Evolutionary conservation across 2,113 vertebrate species (phyloP).

Genomic region (Megaceryle maxima): DNA sequence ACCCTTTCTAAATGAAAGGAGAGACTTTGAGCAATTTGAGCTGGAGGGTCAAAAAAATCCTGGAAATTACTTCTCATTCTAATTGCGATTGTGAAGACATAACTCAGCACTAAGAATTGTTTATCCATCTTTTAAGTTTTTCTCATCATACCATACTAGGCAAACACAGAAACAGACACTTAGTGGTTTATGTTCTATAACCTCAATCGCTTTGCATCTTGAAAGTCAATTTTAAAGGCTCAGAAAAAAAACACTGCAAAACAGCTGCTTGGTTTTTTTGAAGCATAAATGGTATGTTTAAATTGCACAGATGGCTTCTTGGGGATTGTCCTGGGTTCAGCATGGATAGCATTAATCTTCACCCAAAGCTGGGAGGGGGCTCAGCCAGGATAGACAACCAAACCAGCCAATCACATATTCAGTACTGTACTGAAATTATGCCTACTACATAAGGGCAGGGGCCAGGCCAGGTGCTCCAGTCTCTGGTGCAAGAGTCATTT

Average conservation of each 20-base stretch:
- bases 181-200: conserved; percentile 6
- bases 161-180: conserved; percentile 2
- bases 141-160: neutral
- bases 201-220: neutral
- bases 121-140: neutral
- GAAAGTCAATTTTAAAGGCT: conserved; percentile 41
- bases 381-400: neutral
- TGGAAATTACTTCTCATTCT: neutral
- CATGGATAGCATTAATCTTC: neutral
- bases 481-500: neutral
- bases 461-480: neutral
- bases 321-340: neutral
- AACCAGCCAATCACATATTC: neutral
- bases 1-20: neutral
- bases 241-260: conserved; percentile 33
- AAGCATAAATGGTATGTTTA: conserved; percentile 45
- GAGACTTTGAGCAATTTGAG: neutral
- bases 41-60: conserved; percentile 1
- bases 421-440: neutral
- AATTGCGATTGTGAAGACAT: neutral
- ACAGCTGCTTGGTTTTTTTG: conserved; percentile 53
- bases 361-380: neutral
- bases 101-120: neutral
- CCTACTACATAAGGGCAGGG: neutral
- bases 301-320: conserved; percentile 61